These are phyloP conservation scores for Polypterus bichir DNA, from an alignment of 2,113 vertebrate species.

Conservation along the genomic window DNA sequence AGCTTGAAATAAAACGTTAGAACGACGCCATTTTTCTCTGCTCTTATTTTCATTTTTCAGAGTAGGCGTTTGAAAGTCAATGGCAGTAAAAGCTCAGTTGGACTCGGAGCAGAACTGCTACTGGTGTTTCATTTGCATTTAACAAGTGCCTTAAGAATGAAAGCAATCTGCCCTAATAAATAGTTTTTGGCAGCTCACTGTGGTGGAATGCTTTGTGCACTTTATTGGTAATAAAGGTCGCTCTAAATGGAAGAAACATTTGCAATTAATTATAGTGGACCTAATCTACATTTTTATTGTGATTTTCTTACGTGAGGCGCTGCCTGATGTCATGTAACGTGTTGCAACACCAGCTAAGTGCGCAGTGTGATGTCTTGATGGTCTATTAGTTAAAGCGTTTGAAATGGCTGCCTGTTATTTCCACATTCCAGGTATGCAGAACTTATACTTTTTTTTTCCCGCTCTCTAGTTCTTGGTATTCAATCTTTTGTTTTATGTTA, in stretches of 20 bases:
- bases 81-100: neutral
- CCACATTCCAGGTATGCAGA: slow-evolving; percentile 9
- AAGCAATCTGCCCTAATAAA: slow-evolving; percentile 7
- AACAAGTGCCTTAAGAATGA: slow-evolving; percentile 1
- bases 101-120: neutral
- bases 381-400: slow-evolving; percentile 28
- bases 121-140: slow-evolving; percentile 3
- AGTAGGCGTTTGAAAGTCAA: neutral
- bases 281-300: slow-evolving; percentile 4
- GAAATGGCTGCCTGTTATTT: slow-evolving; percentile 20
- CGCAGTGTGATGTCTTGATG: slow-evolving; percentile 26
- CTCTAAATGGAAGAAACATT: neutral
- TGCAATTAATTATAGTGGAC: neutral
- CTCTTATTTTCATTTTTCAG: neutral
- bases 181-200: neutral
- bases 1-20: too few relatives aligned
- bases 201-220: neutral
- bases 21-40: too few relatives aligned
- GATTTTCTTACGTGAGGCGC: slow-evolving; percentile 9
- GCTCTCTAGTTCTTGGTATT: too few relatives aligned
- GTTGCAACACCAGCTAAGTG: slow-evolving; percentile 12
- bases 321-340: slow-evolving; percentile 4
- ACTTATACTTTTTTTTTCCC: too few relatives aligned
- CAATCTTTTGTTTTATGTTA: too few relatives aligned
- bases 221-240: neutral